Percentiles rank a stretch among this genome's conserved stretches.
These are phyloP conservation scores for Polypterus bichir DNA, from an alignment of 2,113 vertebrate species.

Conservation along the genomic window DNA sequence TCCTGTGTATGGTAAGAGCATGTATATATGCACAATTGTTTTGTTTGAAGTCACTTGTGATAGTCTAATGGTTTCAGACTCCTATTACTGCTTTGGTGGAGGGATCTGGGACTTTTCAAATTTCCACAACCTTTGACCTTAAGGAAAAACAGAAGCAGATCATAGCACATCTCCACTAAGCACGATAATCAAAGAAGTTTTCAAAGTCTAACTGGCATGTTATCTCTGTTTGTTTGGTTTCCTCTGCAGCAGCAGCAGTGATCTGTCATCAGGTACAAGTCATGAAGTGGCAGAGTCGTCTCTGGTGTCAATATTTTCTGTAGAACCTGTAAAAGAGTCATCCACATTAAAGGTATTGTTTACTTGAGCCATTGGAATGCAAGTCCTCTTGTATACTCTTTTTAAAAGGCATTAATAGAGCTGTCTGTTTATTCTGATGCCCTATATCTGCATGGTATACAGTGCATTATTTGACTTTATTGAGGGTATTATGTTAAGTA, in stretches of 20 bases:
- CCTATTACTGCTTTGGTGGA: no score
- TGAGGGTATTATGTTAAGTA: background rate
- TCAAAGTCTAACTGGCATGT: background rate
- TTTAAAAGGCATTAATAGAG: no score
- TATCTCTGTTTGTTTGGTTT: background rate
- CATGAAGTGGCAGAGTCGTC: constrained; percentile 28
- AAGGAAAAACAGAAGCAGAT: background rate
- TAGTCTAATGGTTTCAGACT: no score
- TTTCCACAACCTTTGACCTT: background rate
- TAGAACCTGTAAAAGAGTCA: constrained; percentile 28
- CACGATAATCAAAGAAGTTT: background rate
- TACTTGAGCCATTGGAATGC: no score
- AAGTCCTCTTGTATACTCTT: no score
- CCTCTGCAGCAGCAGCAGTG: background rate
- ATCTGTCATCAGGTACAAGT: constrained; percentile 23
- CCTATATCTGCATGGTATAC: constrained; percentile 11
- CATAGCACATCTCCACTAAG: background rate
- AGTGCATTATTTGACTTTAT: background rate
- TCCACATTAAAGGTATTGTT: constrained; percentile 20
- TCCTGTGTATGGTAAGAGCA: no score
- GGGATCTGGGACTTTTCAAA: background rate
- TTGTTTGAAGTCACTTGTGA: no score
- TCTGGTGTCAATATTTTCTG: constrained; percentile 16
- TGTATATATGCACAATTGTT: no score
- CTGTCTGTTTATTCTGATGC: no score